phyloP scores from a whole-genome alignment of 35 echinoderm and acorn worm genomes.

The Stichopus chloronotus region DNA sequence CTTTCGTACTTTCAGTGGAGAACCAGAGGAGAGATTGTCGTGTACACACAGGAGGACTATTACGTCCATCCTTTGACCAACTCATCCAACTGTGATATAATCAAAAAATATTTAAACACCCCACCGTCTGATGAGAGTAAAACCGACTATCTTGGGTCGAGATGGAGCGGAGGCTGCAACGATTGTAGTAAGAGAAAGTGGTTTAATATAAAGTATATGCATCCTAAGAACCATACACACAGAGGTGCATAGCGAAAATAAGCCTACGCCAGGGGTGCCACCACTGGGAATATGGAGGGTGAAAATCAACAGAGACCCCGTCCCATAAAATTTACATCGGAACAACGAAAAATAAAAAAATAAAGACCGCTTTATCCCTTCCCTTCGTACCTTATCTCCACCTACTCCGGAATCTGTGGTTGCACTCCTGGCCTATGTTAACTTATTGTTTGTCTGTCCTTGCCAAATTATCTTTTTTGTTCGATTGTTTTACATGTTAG shows the following conservation, averaged over 20 bases:
- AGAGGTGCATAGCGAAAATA: neutral
- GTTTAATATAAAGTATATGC: slow-evolving; percentile 26
- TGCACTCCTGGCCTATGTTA: too few relatives aligned
- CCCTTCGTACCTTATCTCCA: too few relatives aligned
- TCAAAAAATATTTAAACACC: slow-evolving; percentile 31
- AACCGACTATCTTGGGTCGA: slow-evolving; percentile 23
- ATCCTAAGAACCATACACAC: neutral
- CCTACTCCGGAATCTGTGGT: too few relatives aligned
- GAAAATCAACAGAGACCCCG: too few relatives aligned
- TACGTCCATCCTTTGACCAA: slow-evolving; percentile 33
- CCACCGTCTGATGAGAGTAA: neutral
- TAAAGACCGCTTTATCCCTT: too few relatives aligned
- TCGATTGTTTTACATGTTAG: too few relatives aligned
- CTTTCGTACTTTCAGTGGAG: slow-evolving; percentile 42
- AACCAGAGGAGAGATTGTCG: slow-evolving; percentile 10
- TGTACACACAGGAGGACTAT: slow-evolving; percentile 43
- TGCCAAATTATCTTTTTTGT: too few relatives aligned
- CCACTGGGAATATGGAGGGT: too few relatives aligned
- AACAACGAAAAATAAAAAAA: too few relatives aligned
- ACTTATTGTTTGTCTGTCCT: too few relatives aligned
- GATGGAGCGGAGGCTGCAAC: slow-evolving; percentile 9
- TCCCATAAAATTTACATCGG: too few relatives aligned
- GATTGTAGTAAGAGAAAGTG: neutral
- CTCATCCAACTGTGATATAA: slow-evolving; percentile 4
- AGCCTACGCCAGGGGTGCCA: neutral